Evolutionary conservation across 2,113 vertebrate species (phyloP).

Genomic region (human (Homo sapiens)): GRCh38 chr18:44463001-44463500

Average conservation of each 20-base stretch:
- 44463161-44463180: background rate
- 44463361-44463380: background rate
- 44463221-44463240: background rate
- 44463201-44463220: background rate
- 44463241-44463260: background rate
- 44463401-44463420: background rate
- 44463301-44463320: background rate
- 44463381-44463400: background rate
- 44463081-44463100: background rate
- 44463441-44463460: background rate
- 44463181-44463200: background rate
- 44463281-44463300: background rate
- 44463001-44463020: background rate
- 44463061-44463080: background rate
- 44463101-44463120: background rate
- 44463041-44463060: background rate
- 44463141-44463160: background rate
- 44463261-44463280: background rate
- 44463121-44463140: background rate
- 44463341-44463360: slow-evolving; percentile 32
- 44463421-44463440: background rate
- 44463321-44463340: background rate
- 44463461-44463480: background rate
- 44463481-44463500: background rate
- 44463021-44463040: background rate